Evolutionary conservation across 2,888 invertebrate genomes (phyloP).

Genomic region (Geotrupes spiniger): DNA sequence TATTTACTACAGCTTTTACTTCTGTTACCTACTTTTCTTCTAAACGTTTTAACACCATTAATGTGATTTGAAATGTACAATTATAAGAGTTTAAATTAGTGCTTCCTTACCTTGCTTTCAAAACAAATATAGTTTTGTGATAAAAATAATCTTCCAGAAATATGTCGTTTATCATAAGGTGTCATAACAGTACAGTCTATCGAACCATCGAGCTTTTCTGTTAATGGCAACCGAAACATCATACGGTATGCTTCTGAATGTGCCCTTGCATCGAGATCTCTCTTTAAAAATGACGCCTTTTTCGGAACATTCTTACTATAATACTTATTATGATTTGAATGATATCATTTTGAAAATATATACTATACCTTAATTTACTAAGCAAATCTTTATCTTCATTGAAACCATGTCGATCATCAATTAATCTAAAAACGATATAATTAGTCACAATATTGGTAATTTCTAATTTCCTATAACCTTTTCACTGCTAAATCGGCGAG

Average conservation of each 20-base stretch:
- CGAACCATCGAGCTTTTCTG: slow-evolving; percentile 92
- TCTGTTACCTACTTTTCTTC: too few relatives aligned
- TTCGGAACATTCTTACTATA: slow-evolving; percentile 80
- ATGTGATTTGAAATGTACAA: too few relatives aligned
- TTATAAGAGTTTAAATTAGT: background rate
- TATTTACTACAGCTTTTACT: too few relatives aligned
- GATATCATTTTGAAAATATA: too few relatives aligned
- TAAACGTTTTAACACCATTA: too few relatives aligned
- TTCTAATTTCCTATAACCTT: too few relatives aligned
- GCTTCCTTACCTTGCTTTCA: slow-evolving; percentile 77
- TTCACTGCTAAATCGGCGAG: slow-evolving; percentile 96
- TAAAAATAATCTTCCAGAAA: slow-evolving; percentile 84
- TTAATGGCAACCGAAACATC: slow-evolving; percentile 79
- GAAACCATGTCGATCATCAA: slow-evolving; percentile 88
- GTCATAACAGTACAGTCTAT: slow-evolving; percentile 92
- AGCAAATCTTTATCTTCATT: slow-evolving; percentile 84
- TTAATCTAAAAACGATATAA: slow-evolving; percentile 62
- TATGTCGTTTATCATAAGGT: slow-evolving; percentile 88
- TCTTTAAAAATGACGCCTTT: slow-evolving; percentile 86
- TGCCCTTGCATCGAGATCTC: slow-evolving; percentile 92
- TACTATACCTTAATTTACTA: slow-evolving; percentile 69
- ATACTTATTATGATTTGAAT: too few relatives aligned
- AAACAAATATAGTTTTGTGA: slow-evolving; percentile 96
- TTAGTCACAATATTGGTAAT: too few relatives aligned
- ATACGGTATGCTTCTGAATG: slow-evolving; percentile 89